Base-by-base conservation (phyloP, 1,140 invertebrate genomes). In the Drosophila paulistorum region DNA sequence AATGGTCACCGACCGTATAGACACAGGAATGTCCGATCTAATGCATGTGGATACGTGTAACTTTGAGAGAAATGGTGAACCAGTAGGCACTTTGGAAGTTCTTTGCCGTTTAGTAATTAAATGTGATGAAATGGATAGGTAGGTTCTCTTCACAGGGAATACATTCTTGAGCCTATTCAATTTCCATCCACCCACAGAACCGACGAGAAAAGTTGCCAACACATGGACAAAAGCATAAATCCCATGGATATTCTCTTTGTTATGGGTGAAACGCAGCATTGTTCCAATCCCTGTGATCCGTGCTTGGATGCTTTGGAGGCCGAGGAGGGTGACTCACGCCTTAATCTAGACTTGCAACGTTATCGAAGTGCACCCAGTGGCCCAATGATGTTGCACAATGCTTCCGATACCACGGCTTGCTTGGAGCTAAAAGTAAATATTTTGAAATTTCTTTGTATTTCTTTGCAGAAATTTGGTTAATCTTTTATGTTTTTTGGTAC, bases 181-280 rank as follows among this genome's bases (percentile, higher is more conserved):
- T 6, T 10, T 37, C 10, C 7, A 7, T 7, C 41, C 45, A 11
- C 10, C 17, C 9, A 11, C 3, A 23, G 45, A 11, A 13, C 6
- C 4, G 37, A 13, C 0, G 68, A 80, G 1, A 11, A 1, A 13
- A 42, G 41, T 0, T 71, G 65, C 30, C n/a, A 13, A 0, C 55
- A 61, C 14, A 51, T 71, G 62, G 76, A 83, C 37, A 69, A 77
- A n/a, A 79, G 76, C 33, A 83, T 83, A 5, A 83, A 75, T 68
- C 71, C 80, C 7, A 59, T 68, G 37, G 80, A 83, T 26, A 79
- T 83, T 2, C 67, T 83, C 54, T 83, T 83, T 14, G 68, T 83
- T 4, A 35, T 83, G 76, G 80, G 80, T 6, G 75, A 83, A 33
- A 60, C 65, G 0, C 80, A 83, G 42, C 20, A 17, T 0, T 83